Percentiles rank a stretch among this genome's conserved stretches.
These are phyloP conservation scores for Nomada lathburiana DNA, from an alignment of 2,888 invertebrate species.

Conservation along the genomic window DNA sequence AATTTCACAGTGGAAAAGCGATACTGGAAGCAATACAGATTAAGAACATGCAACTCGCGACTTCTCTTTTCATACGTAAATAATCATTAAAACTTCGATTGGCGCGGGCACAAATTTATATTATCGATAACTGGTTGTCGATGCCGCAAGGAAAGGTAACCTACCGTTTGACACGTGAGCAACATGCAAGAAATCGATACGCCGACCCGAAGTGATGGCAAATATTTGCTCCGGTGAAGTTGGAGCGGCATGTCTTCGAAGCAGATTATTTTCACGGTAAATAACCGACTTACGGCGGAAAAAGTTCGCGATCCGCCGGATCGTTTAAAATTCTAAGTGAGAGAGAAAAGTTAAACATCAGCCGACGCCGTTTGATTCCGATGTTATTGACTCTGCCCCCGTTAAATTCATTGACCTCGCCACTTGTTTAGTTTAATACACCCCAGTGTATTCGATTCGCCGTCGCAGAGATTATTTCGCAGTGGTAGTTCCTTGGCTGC, in stretches of 20 bases:
- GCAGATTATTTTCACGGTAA: slow-evolving; percentile 25
- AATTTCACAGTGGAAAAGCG: too few species aligned
- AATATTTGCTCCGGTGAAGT: slow-evolving; percentile 33
- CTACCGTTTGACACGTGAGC: neutral
- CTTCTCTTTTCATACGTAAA: too few species aligned
- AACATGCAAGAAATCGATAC: slow-evolving; percentile 5
- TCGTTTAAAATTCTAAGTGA: slow-evolving; percentile 27
- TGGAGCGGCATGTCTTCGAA: neutral
- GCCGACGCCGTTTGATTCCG: neutral
- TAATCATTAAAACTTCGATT: too few species aligned
- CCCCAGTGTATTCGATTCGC: neutral
- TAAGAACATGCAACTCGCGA: too few species aligned
- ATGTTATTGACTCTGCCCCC: slow-evolving; percentile 10
- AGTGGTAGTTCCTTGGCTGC: too few species aligned
- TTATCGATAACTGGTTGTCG: slow-evolving; percentile 17
- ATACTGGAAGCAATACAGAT: too few species aligned
- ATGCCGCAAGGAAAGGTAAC: neutral
- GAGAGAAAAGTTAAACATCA: slow-evolving; percentile 6
- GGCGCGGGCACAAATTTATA: too few species aligned
- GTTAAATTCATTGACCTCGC: slow-evolving; percentile 1
- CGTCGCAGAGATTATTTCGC: neutral
- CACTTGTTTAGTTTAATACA: slow-evolving; percentile 17
- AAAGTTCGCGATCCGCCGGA: neutral
- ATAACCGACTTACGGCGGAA: neutral
- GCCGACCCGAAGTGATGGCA: neutral